Evolutionary conservation across 2,113 vertebrate genomes (phyloP).

Genomic region (Danionella cerebrum): DNA sequence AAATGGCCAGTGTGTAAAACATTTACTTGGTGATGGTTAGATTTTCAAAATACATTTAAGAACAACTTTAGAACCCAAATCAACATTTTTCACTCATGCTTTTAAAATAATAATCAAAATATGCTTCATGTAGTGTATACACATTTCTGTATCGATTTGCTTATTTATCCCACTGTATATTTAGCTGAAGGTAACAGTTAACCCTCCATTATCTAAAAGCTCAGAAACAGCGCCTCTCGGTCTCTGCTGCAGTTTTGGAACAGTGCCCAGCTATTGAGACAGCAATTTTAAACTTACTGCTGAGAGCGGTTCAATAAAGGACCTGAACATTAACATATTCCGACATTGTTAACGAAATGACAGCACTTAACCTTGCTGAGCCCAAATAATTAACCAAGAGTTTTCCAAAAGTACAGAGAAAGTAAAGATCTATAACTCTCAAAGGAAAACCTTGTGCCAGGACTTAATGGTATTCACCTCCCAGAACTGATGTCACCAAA

Average conservation of each 20-base stretch:
- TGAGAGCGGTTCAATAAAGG: constrained; percentile 13
- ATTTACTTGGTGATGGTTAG: too few relatives aligned
- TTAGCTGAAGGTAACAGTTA: too few relatives aligned
- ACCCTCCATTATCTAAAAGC: too few relatives aligned
- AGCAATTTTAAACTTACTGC: not conserved
- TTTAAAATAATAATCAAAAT: too few relatives aligned
- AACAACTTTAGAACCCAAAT: too few relatives aligned
- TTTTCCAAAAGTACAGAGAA: not conserved
- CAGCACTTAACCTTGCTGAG: not conserved
- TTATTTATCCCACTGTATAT: too few relatives aligned
- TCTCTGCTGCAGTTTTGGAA: not conserved
- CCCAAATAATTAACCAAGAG: constrained; percentile 22
- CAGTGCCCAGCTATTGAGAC: not conserved
- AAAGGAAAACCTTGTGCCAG: constrained; percentile 12
- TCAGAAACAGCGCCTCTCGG: not conserved
- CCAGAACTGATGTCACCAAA: constrained; percentile 34
- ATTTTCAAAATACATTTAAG: too few relatives aligned
- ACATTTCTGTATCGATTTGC: too few relatives aligned
- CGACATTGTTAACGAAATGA: not conserved
- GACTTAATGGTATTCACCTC: constrained; percentile 23
- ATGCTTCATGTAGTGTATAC: too few relatives aligned
- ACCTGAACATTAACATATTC: constrained; percentile 20
- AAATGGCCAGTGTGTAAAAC: too few relatives aligned
- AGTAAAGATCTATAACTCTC: constrained; percentile 20
- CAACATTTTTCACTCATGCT: too few relatives aligned